Percentiles rank a stretch among this genome's conserved stretches.
Evolutionary conservation across 2,113 vertebrate genomes (phyloP).

Genomic region (Phrynocephalus versicolor): DNA sequence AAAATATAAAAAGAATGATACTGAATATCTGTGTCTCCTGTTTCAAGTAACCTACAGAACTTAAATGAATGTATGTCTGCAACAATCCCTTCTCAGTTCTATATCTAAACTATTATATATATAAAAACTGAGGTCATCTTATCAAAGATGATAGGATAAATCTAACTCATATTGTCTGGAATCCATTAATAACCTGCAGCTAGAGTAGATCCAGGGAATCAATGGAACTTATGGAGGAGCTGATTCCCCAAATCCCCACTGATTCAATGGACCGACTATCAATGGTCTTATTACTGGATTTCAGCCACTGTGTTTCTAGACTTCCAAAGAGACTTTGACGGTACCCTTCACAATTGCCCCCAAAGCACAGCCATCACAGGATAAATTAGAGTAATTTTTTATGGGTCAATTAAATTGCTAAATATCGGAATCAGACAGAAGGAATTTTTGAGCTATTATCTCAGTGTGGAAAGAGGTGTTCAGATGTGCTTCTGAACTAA

Average conservation of each 20-base stretch:
- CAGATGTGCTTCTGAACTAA: neutral
- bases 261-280: no score
- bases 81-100: neutral
- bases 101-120: neutral
- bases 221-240: no score
- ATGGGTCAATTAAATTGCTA: neutral
- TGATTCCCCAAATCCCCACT: no score
- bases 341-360: neutral
- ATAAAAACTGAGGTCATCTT: neutral
- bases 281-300: no score
- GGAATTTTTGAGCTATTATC: constrained; percentile 2
- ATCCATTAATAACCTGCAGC: neutral
- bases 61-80: neutral
- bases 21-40: neutral
- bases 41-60: neutral
- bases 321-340: neutral
- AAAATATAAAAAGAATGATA: neutral
- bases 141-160: neutral
- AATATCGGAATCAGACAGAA: neutral
- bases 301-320: neutral
- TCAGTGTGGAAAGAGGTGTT: neutral
- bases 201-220: no score
- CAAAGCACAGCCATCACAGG: neutral
- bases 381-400: neutral
- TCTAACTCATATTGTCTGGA: neutral